Conservation (phyloP, 2,888 invertebrate genomes). For the Hirtodrosophila cameraria region DNA sequence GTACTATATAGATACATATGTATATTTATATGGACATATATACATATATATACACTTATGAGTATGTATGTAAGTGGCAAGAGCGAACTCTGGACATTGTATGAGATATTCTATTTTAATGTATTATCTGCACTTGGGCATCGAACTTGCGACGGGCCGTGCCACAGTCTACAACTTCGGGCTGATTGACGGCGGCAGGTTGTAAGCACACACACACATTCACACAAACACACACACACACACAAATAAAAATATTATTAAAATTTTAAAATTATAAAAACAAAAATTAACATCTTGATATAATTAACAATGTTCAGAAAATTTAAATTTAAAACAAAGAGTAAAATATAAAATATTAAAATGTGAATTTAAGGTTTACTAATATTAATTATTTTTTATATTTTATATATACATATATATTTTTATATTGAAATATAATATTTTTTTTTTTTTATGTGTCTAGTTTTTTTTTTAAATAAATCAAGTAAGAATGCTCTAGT, state of each 20-base stretch:
- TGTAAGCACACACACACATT: conserved; percentile 19
- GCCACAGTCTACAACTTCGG: conserved; percentile 39
- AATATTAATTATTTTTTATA: no score
- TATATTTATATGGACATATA: conserved; percentile 26
- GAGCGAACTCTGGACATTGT: conserved; percentile 68
- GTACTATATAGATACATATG: conserved; percentile 9
- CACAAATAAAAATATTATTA: no score
- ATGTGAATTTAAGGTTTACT: no score
- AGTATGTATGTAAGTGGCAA: conserved; percentile 38
- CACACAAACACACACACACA: not conserved
- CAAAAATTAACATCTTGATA: conserved; percentile 40
- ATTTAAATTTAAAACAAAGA: no score
- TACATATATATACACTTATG: conserved; percentile 14
- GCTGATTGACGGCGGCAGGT: conserved; percentile 46
- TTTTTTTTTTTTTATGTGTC: no score
- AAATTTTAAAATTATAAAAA: conserved; percentile 14
- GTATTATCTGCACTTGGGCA: conserved; percentile 76
- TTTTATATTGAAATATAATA: no score
- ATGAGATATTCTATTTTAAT: conserved; percentile 64
- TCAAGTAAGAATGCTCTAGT: no score
- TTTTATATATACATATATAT: no score
- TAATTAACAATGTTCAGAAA: no score
- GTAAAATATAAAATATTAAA: no score
- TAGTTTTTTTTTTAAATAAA: no score
- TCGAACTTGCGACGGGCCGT: conserved; percentile 63